Base-by-base conservation (phyloP, 2,797 vertebrate genomes). In the Sebastes melanostomus region DNA sequence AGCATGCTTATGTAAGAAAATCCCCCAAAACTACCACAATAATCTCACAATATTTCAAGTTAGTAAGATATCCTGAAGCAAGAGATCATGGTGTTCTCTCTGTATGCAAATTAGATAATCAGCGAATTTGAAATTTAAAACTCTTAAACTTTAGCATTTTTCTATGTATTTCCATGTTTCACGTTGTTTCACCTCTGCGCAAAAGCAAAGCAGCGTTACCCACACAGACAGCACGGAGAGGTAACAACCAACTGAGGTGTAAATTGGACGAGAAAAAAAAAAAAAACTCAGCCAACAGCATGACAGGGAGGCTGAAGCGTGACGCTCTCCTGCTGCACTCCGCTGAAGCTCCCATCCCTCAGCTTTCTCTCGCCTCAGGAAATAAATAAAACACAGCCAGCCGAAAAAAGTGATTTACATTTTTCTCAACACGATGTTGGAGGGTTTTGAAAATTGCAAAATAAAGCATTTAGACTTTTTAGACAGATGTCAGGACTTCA, bases 241-340 rank as follows among this genome's bases (percentile, higher is more conserved):
- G 18, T 59, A 72, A 46, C 66, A 78, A 68, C 77, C 55, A 30
- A 30, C 69, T 32, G 66, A 83, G 74, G 52, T 81, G 81, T 69
- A 30, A 81, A 78, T 72, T 81, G 29, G 67, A 62, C 29, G 0
- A 66, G 58, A 22, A 6, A 36, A 34, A 62, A 29, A 29, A 42
- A 74, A 0, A 3, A 14, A 38, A 38, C 36, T 20, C 3, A 3
- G 29, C 24, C 70, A 66, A 30, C 59, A 72, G 25, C 29, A 24
- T 29, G 55, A 22, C 72, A 78, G 46, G 20, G 38, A 56, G 27
- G 25, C 29, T 66, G 36, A 63, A 55, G 73, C 30, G 13, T 77
- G 76, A 80, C 22, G 8, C 25, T 80, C 42, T 75, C 69, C 32
- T 77, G 50, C 61, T 68, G 60, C 46, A 54, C 42, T 14, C 30